A percentile compares a stretch with the other conserved stretches of the same genome.
These are phyloP conservation scores for Halictus rubicundus DNA, from an alignment of 1,140 invertebrate species.

Conservation along the genomic window DNA sequence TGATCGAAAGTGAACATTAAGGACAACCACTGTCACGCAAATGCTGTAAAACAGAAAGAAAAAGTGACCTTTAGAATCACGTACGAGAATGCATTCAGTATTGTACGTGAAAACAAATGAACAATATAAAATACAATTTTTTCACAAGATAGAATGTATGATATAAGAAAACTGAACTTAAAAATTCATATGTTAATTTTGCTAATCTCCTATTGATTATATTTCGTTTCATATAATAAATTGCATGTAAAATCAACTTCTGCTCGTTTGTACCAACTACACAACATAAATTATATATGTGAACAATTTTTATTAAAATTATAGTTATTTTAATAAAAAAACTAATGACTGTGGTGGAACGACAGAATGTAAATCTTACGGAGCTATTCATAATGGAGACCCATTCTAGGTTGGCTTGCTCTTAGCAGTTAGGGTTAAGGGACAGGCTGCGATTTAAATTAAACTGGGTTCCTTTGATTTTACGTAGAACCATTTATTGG, in stretches of 20 bases:
- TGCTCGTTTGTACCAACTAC: no score
- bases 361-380: conserved; percentile 55
- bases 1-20: conserved; percentile 97
- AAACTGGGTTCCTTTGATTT: conserved; percentile 50
- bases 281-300: no score
- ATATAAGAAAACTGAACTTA: no score
- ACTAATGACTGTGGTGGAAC: conserved; percentile 25
- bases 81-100: background rate
- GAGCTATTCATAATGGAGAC: conserved; percentile 56
- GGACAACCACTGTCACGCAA: conserved; percentile 98
- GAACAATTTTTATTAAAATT: no score
- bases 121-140: no score
- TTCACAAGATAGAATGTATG: no score
- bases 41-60: conserved; percentile 85
- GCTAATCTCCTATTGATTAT: no score
- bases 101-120: no score
- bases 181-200: no score
- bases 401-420: conserved; percentile 31
- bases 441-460: conserved; percentile 56
- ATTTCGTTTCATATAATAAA: no score
- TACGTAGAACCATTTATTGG: conserved; percentile 50
- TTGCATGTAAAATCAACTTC: no score
- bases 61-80: background rate
- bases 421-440: conserved; percentile 28
- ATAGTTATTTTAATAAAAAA: no score